phyloP scores from a whole-genome alignment of 2,888 invertebrate genomes.

The Noctua comes region DNA sequence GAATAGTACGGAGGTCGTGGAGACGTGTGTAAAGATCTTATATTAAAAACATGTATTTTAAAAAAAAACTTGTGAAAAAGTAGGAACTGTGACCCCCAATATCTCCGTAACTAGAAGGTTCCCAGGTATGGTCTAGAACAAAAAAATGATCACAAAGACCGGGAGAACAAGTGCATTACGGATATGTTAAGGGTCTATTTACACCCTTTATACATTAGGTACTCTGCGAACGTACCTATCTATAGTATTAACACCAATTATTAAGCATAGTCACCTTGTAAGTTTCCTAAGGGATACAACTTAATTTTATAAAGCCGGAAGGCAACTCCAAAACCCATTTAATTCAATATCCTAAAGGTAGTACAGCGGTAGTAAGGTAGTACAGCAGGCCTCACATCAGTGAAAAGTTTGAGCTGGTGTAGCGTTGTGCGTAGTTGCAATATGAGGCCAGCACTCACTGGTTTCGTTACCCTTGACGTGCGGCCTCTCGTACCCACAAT shows the following conservation, averaged over 20 bases:
- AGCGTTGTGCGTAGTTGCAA: background rate
- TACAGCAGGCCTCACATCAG: background rate
- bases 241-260: background rate
- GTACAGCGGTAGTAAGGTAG: no score
- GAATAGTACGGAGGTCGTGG: no score
- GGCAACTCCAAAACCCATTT: slow-evolving; percentile 14
- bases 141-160: no score
- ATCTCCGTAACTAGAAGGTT: no score
- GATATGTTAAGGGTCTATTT: no score
- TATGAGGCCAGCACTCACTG: background rate
- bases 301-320: background rate
- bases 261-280: background rate
- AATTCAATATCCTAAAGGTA: slow-evolving; percentile 1
- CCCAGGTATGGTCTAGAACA: no score
- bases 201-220: background rate
- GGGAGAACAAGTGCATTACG: no score
- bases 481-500: background rate
- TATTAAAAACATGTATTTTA: no score
- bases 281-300: background rate
- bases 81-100: no score
- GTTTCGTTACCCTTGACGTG: background rate
- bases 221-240: background rate
- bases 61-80: no score
- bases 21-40: no score
- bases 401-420: background rate